phyloP scores from a whole-genome alignment of 2,888 invertebrate species.

The Slavum lentiscoides region DNA sequence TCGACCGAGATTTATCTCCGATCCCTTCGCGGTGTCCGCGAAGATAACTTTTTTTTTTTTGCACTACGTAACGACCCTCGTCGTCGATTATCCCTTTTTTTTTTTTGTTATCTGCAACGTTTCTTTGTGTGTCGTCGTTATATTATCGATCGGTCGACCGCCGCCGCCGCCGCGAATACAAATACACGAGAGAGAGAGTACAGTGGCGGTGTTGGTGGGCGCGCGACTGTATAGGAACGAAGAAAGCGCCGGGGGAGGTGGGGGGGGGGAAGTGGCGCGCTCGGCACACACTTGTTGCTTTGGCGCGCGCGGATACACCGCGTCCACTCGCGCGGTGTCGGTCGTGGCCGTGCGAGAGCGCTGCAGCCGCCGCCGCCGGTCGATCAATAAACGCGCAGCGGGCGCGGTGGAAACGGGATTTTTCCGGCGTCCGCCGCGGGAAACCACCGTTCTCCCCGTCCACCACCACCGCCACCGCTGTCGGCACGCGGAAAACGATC shows the following conservation, averaged over 20 bases:
- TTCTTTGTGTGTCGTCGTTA: not conserved
- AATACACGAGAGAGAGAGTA: constrained; percentile 9
- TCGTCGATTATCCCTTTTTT: not conserved
- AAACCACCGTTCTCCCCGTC: not conserved
- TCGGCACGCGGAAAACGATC: not conserved
- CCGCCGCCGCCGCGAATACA: constrained; percentile 13
- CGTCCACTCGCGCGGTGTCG: constrained; percentile 5
- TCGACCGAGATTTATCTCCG: constrained; percentile 26
- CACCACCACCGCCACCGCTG: no score
- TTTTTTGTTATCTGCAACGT: not conserved
- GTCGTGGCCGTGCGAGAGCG: constrained; percentile 1
- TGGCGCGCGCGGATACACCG: not conserved
- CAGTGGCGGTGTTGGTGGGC: no score
- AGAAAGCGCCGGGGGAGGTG: not conserved
- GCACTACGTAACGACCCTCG: not conserved
- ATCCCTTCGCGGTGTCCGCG: not conserved
- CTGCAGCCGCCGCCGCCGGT: not conserved
- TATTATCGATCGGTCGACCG: constrained; percentile 31
- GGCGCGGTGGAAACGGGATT: constrained; percentile 14
- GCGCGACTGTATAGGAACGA: not conserved
- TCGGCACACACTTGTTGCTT: constrained; percentile 28
- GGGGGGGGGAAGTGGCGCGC: not conserved
- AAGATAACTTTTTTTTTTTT: not conserved
- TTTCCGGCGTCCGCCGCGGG: constrained; percentile 24
- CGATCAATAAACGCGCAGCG: constrained; percentile 19